Base-by-base conservation (phyloP, 2,888 invertebrate genomes). In the Phyllotreta cruciferae region DNA sequence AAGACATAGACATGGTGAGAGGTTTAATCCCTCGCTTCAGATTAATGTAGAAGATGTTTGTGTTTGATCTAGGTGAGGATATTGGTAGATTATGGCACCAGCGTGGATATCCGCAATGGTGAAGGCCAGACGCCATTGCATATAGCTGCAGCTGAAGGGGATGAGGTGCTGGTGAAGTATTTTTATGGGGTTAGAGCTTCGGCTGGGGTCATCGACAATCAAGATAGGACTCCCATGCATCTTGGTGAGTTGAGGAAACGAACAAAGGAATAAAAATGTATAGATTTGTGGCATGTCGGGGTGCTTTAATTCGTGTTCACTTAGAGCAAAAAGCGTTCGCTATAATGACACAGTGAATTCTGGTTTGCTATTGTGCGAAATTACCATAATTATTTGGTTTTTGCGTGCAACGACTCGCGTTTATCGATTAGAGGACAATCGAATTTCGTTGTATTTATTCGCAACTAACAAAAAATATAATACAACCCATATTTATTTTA, bases 71-170 rank as follows among this genome's bases (percentile, higher is more conserved):
- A 80, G 79, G 79, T 94, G 38, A 86, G 94, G 58, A 92, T 96
- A 71, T 85, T 98, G 74, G 91, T 96, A 37, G 97, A 98, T 81
- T 92, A 93, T 75, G 97, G 97, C 39, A 93, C 96, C 6, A 87
- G 88, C 68, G 93, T 98, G 63, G 98, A 99, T 78, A 90, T 91
- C 60, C 91, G 93, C 79, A 99, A 98, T 79, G 92, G 93, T 3
- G 92, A 96, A 63, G 98, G 98, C 0, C 94, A 96, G 81, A 96
- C 98, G 0, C 88, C 98, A 0, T 83, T 99, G 53, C 98, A 99
- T 79, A 93, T 99, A 71, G 95, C 97, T 0, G 95, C 98, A 3
- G 93, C 94, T 38, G 94, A 95, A 78, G 98, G 98, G 0, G 98
- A 99, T 78, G 98, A 98, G 77, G 87, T 90, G 0, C 83, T 98